phyloP scores from a whole-genome alignment of 2,888 invertebrate genomes.

The Malthinus flaveolus region DNA sequence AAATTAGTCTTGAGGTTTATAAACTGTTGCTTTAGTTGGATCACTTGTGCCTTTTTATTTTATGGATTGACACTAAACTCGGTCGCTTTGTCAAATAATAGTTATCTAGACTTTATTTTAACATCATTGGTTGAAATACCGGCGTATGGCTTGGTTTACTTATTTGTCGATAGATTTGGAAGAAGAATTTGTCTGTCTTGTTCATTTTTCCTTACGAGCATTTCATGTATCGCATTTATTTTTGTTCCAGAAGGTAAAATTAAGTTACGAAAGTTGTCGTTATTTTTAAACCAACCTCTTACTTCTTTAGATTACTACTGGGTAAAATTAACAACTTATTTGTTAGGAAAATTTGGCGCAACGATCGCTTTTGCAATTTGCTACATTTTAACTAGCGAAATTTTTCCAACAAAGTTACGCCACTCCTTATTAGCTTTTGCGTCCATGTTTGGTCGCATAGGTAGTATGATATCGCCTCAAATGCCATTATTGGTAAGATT shows the following conservation, averaged over 20 bases:
- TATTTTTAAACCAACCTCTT: background rate
- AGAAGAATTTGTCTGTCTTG: slow-evolving; percentile 65
- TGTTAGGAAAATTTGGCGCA: slow-evolving; percentile 68
- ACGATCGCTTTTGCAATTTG: slow-evolving; percentile 67
- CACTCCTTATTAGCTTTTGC: slow-evolving; percentile 66
- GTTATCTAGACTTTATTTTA: slow-evolving; percentile 75
- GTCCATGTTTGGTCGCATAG: slow-evolving; percentile 68
- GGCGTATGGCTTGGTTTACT: slow-evolving; percentile 66
- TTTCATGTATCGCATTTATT: slow-evolving; percentile 62
- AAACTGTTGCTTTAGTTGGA: slow-evolving; percentile 79
- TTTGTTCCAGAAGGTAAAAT: slow-evolving; percentile 60
- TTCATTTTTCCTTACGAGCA: slow-evolving; percentile 65
- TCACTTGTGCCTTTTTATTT: slow-evolving; percentile 77
- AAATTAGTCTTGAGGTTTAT: slow-evolving; percentile 58
- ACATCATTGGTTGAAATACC: slow-evolving; percentile 73
- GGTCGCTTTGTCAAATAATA: slow-evolving; percentile 73
- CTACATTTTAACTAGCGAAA: slow-evolving; percentile 70
- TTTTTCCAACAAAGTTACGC: slow-evolving; percentile 67
- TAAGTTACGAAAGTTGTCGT: background rate
- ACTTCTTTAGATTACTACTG: slow-evolving; percentile 58
- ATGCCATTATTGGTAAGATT: slow-evolving; percentile 65
- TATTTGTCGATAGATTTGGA: slow-evolving; percentile 66
- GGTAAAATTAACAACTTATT: slow-evolving; percentile 58
- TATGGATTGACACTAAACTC: slow-evolving; percentile 81
- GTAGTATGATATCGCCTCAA: slow-evolving; percentile 68